These are phyloP conservation scores for Polypedilum pembai DNA, from an alignment of 1,140 invertebrate genomes.

Conservation along the genomic window DNA sequence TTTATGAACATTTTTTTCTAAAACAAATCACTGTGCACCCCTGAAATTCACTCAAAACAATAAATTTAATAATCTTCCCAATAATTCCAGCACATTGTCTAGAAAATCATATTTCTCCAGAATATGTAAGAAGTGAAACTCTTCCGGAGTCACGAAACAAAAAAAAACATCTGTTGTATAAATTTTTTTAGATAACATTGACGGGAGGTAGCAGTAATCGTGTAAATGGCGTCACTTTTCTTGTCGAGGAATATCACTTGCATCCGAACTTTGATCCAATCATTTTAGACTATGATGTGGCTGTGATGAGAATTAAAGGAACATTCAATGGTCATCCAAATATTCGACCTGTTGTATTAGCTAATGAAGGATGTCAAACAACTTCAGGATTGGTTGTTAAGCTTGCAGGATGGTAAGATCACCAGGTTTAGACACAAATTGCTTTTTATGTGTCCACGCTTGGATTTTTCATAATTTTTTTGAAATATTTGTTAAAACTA, in stretches of 20 bases:
- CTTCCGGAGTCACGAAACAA: neutral
- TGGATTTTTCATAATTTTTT: no score
- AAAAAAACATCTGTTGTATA: no score
- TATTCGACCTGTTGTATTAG: neutral
- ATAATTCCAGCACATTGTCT: neutral
- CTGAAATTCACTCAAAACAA: neutral
- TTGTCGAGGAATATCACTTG: neutral
- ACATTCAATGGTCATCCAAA: neutral
- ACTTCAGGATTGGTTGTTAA: neutral
- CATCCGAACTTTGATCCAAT: neutral
- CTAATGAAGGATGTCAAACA: neutral
- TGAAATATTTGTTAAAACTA: neutral
- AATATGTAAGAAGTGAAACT: slow-evolving; percentile 15
- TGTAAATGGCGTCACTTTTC: neutral
- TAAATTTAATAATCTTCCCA: neutral
- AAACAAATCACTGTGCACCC: no score
- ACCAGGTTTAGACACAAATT: no score
- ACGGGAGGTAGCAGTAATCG: neutral
- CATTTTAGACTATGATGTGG: neutral
- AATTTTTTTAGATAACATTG: neutral
- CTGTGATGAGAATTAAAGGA: neutral
- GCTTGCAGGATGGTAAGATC: neutral
- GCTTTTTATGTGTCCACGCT: no score
- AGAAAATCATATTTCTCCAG: neutral
- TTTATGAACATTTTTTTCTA: no score